Evolutionary conservation across 2,797 vertebrate genomes (phyloP).

Genomic region (Luscinia megarhynchos): DNA sequence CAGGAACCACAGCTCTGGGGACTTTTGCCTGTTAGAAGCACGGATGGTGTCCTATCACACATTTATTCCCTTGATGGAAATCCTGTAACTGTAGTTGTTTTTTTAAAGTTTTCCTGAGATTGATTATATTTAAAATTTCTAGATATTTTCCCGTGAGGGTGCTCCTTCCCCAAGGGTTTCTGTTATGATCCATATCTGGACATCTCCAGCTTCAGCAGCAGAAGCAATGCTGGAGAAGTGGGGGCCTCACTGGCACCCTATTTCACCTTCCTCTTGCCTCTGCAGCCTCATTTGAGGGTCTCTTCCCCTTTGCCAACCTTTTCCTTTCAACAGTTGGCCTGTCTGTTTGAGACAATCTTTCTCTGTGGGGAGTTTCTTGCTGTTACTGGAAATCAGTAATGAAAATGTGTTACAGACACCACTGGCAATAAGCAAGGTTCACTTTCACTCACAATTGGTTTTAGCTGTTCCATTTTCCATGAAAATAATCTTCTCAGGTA

Average conservation of each 20-base stretch:
- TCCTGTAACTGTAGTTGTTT: background rate
- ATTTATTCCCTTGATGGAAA: background rate
- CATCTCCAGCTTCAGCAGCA: background rate
- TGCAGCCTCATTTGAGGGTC: fast-evolving
- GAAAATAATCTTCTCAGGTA: background rate
- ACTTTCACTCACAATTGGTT: background rate
- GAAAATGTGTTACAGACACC: background rate
- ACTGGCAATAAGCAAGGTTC: background rate
- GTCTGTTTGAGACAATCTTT: background rate
- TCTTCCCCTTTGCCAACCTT: background rate
- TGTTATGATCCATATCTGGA: fast-evolving
- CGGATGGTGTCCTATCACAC: fast-evolving
- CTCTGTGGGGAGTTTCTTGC: background rate
- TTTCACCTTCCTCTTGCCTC: background rate
- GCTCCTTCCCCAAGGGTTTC: background rate
- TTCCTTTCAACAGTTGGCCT: background rate
- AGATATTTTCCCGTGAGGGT: background rate
- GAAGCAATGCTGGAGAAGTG: background rate
- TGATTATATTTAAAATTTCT: background rate
- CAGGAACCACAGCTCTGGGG: background rate
- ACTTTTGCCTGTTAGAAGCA: background rate
- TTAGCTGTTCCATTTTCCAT: background rate
- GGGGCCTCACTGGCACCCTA: fast-evolving
- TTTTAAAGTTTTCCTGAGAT: background rate
- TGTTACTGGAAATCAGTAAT: background rate